Base-by-base conservation (phyloP, 2,113 vertebrate species). In the Canis aureus region DNA sequence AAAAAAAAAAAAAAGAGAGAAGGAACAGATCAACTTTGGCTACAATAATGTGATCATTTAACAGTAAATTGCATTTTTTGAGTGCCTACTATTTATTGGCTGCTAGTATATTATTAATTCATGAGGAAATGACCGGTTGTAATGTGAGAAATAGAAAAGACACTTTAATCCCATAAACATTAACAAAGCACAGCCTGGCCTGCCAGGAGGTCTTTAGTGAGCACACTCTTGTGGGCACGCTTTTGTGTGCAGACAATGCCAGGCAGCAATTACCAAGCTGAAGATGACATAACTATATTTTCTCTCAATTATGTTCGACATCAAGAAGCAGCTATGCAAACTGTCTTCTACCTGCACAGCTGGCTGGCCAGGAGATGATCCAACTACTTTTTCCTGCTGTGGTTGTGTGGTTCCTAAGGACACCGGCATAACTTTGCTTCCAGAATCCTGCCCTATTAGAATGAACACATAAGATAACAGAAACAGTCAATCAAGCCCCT, bases 391-490 rank as follows among this genome's bases (percentile, higher is more conserved):
- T 88, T 99, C 99, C 82, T 98, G 98, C 43, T 97, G 99, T 23
- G 98, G 32, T 43, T 98, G 98, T 89, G 97, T 2, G 11, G 98
- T 91, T 98, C 98, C 99, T 98, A 99, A 79, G 97, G 98, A 83
- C 0, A 97, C 98, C 2, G 99, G 98, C 64, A 98, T 29, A 38
- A 98, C 95, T 98, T 99, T 99, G 97, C 98, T 98, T 98, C 98
- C 99, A 92, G 98, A 97, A 95, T 99, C 98, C 97, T 99, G 99
- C 59, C 99, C 99, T 99, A 96, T 97, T 97, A 97, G 89, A 94
- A 98, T 29, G 22, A 13, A 94, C 32, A 92, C 27, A 78, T 92
- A 82, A 79, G 62, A 94, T 49, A 78, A 89, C 66, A 95, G 89
- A 87, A 81, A 67, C 35, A 73, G 86, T n/a, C 29, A 82, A 38